Base-by-base conservation (phyloP, 2,113 vertebrate species). In the Turdus rufiventris region DNA sequence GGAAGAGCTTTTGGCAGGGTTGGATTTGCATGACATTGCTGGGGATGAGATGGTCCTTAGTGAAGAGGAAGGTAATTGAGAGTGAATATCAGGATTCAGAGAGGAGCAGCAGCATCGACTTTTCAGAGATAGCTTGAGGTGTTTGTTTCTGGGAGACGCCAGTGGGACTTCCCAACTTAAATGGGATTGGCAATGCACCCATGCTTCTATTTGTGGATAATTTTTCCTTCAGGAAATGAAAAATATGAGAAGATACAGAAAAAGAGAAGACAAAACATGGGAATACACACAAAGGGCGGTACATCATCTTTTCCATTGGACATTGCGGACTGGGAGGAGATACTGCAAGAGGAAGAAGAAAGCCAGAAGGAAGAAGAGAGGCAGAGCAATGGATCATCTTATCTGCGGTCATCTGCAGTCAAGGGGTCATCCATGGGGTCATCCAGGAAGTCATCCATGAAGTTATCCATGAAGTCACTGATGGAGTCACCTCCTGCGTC, bases 281-380 rank as follows among this genome's bases (percentile, higher is more conserved):
- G n/a, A 58, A 10, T 36, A 25, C 57, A 36, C n/a, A 36, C 17
- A 36, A 34, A 25, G n/a, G 23, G 14, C 23, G 7, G 23, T 25
- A 23, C 57, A 58, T n/a, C 6, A 1, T 58, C 57, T 58, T 25
- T 25, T 58, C n/a, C 57, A 17, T 8, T 25, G n/a, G 57, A 36
- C n/a, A 11, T 58, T 24, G 25, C 6, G 8, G 31, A 56, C 12
- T 33, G 54, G n/a, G 56, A 24, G 25, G 68, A 34, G 29, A 53
- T 98, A 75, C 77, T 98, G 40, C 40, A 29, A 45, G 71, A 45
- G 14, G 40, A 74, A 29, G 71, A 74, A 57, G 33, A n/a, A 42
- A 42, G 33, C 21, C 29, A 3, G 3, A 7, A 54, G 23, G 23
- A n/a, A 43, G 12, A 56, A 43, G 38, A 26, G n/a, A 26, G 40